Evolutionary conservation across 2,797 vertebrate species (phyloP).

Genomic region (Mallotus villosus): DNA sequence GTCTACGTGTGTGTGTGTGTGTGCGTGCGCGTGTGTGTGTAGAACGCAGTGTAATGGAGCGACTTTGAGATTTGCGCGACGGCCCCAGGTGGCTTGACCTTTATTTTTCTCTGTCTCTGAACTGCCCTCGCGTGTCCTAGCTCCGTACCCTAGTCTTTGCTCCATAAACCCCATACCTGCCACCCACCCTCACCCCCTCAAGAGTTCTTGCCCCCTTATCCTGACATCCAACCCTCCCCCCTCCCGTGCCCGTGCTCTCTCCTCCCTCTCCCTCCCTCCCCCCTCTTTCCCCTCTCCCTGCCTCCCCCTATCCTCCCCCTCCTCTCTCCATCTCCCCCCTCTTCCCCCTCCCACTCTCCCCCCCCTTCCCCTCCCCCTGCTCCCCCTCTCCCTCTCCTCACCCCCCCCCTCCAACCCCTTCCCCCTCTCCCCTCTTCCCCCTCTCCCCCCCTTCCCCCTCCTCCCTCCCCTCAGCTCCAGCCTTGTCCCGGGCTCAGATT

Average conservation of each 20-base stretch:
- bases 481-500: conserved; percentile 39
- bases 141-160: not conserved
- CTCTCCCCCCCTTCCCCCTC: conserved; percentile 18
- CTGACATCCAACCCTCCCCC: not conserved
- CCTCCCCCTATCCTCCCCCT: too few relatives aligned
- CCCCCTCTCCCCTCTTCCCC: conserved; percentile 11
- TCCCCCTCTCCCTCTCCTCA: too few relatives aligned
- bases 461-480: conserved; percentile 30
- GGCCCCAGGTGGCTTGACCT: too few relatives aligned
- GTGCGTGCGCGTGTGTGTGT: conserved; percentile 18
- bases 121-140: too few relatives aligned
- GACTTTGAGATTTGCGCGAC: too few relatives aligned
- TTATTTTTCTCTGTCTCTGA: too few relatives aligned
- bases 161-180: not conserved
- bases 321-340: too few relatives aligned
- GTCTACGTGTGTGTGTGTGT: conserved; percentile 16
- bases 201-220: not conserved
- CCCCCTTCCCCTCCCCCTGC: not conserved
- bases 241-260: not conserved
- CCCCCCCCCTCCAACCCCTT: conserved; percentile 18
- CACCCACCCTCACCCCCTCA: not conserved
- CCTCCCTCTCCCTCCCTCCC: not conserved
- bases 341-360: too few relatives aligned
- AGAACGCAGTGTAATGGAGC: not conserved
- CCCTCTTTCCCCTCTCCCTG: too few relatives aligned